These are phyloP conservation scores for Micronisus gabar DNA, from an alignment of 2,113 vertebrate species.

Conservation along the genomic window DNA sequence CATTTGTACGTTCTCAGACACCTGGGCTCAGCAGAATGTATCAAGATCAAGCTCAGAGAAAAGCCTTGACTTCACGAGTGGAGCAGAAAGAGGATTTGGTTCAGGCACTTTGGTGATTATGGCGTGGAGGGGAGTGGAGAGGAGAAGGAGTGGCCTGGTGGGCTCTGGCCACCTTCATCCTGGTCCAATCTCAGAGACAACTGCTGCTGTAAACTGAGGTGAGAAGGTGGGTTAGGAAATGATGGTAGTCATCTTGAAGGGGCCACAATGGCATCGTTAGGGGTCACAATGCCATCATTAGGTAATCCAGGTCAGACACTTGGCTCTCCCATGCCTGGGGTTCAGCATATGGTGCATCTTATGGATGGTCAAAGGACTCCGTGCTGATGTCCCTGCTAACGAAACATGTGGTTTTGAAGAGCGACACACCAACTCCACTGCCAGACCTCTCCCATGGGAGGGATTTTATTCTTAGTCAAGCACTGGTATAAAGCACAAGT, in stretches of 20 bases:
- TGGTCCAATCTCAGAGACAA: background rate
- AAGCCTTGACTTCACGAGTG: background rate
- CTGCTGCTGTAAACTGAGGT: background rate
- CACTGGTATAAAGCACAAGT: background rate
- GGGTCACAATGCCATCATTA: rapidly evolving
- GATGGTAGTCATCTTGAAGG: background rate
- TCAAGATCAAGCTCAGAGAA: background rate
- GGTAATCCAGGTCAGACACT: background rate
- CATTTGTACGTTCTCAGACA: background rate
- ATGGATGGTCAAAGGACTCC: background rate
- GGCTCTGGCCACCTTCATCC: background rate
- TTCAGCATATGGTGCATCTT: background rate
- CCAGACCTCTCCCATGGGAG: background rate
- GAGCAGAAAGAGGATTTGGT: background rate
- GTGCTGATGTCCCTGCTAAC: background rate
- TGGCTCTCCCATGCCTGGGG: background rate
- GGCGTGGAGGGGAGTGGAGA: background rate
- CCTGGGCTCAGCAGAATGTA: background rate
- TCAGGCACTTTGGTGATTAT: background rate
- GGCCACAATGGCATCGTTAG: no score
- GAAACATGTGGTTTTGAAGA: background rate
- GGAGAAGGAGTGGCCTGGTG: background rate
- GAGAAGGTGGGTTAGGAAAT: background rate
- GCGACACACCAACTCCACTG: background rate
- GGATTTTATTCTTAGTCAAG: background rate